Evolutionary conservation across 2,797 vertebrate species (phyloP).

Genomic region (Varecia variegata): DNA sequence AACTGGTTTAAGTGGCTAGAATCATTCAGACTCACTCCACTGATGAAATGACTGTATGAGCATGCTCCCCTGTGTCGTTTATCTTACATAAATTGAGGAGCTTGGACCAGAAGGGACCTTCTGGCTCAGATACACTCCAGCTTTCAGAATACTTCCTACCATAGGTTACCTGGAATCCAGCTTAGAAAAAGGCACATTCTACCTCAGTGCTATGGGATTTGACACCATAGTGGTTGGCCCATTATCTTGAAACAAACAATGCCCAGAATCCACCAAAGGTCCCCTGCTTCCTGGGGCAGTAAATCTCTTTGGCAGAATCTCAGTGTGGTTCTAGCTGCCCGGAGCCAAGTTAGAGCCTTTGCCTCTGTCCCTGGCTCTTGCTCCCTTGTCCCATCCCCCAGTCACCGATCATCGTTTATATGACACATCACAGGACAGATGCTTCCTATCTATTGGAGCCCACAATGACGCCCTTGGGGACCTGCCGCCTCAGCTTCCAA

Average conservation of each 20-base stretch:
- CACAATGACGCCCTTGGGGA: neutral
- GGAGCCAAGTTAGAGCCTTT: neutral
- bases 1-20: neutral
- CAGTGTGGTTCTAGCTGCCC: neutral
- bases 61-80: neutral
- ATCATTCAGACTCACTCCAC: neutral
- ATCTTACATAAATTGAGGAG: neutral
- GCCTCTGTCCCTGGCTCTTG: neutral
- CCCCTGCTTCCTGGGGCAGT: neutral
- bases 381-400: neutral
- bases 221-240: neutral
- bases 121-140: neutral
- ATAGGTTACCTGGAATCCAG: neutral
- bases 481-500: neutral
- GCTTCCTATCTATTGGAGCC: neutral
- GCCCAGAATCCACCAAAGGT: neutral
- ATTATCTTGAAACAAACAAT: slow-evolving; percentile 51
- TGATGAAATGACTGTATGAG: neutral
- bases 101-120: neutral
- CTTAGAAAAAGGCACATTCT: slow-evolving; percentile 40
- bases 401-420: neutral
- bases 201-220: neutral
- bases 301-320: slow-evolving; percentile 1
- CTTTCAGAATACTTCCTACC: neutral
- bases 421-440: neutral